phyloP scores from a whole-genome alignment of 2,113 vertebrate genomes.

The Corydoras sp. region DNA sequence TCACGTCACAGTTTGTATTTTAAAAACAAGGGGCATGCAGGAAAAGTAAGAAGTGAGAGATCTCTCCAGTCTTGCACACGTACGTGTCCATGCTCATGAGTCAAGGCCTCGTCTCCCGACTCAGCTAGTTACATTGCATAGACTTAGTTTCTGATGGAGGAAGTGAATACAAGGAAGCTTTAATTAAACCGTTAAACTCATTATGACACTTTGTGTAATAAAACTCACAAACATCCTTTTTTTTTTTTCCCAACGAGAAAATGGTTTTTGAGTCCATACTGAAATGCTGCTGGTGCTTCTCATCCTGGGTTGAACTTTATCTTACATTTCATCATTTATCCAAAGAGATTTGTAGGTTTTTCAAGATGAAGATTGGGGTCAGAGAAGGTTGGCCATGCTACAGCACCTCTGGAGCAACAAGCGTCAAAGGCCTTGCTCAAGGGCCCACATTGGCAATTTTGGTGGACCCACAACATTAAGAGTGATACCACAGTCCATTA shows the following conservation, averaged over 20 bases:
- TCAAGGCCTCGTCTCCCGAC: conserved; percentile 10
- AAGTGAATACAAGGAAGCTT: conserved; percentile 3
- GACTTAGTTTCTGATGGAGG: conserved; percentile 36
- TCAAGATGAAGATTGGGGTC: too few relatives aligned
- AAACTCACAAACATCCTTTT: neutral
- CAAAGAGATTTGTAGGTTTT: too few relatives aligned
- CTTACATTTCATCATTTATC: neutral
- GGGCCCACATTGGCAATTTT: too few relatives aligned
- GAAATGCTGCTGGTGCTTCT: conserved; percentile 14
- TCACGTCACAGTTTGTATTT: conserved; percentile 30
- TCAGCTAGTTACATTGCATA: conserved; percentile 42
- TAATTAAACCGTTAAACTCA: neutral
- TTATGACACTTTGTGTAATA: neutral
- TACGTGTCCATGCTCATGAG: conserved; percentile 2
- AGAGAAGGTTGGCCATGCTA: too few relatives aligned
- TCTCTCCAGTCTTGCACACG: neutral
- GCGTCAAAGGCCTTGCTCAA: too few relatives aligned
- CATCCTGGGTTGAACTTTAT: neutral
- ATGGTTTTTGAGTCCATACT: neutral
- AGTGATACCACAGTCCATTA: too few relatives aligned
- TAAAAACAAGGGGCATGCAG: conserved; percentile 25
- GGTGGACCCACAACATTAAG: too few relatives aligned
- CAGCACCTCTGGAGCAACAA: too few relatives aligned
- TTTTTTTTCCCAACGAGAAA: neutral
- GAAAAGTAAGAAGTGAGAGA: conserved; percentile 22